These are phyloP conservation scores for Cetonia aurata DNA, from an alignment of 2,888 invertebrate genomes.

Conservation along the genomic window DNA sequence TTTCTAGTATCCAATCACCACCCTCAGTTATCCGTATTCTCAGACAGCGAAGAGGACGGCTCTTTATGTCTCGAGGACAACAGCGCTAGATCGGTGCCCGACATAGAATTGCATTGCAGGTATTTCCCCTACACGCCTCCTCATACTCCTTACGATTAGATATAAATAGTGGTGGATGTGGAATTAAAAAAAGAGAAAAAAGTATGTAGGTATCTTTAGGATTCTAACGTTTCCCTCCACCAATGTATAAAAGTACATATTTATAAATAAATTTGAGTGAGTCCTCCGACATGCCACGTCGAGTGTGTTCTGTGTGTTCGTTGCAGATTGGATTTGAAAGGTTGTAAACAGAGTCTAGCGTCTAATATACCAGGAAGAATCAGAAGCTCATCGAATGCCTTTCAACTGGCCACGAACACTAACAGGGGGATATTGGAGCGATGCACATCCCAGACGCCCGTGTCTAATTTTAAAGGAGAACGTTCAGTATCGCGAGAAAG, in stretches of 20 bases:
- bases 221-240: background rate
- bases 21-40: slow-evolving; percentile 77
- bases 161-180: no score
- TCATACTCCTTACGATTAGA: no score
- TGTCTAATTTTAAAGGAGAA: slow-evolving; percentile 81
- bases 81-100: slow-evolving; percentile 82
- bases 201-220: background rate
- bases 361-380: slow-evolving; percentile 67
- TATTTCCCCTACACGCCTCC: slow-evolving; percentile 50
- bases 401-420: slow-evolving; percentile 77
- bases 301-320: slow-evolving; percentile 16
- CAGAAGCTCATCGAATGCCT: slow-evolving; percentile 75
- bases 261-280: background rate
- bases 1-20: slow-evolving; percentile 77
- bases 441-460: slow-evolving; percentile 84
- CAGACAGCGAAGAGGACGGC: slow-evolving; percentile 84
- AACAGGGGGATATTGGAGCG: slow-evolving; percentile 74
- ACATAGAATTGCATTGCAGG: slow-evolving; percentile 83
- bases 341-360: slow-evolving; percentile 66
- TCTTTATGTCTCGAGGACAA: slow-evolving; percentile 76
- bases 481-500: slow-evolving; percentile 89
- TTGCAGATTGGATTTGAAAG: slow-evolving; percentile 66
- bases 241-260: no score
- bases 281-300: background rate
- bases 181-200: no score